These are phyloP conservation scores for Microchrysa polita DNA, from an alignment of 2,888 invertebrate genomes.

Conservation along the genomic window DNA sequence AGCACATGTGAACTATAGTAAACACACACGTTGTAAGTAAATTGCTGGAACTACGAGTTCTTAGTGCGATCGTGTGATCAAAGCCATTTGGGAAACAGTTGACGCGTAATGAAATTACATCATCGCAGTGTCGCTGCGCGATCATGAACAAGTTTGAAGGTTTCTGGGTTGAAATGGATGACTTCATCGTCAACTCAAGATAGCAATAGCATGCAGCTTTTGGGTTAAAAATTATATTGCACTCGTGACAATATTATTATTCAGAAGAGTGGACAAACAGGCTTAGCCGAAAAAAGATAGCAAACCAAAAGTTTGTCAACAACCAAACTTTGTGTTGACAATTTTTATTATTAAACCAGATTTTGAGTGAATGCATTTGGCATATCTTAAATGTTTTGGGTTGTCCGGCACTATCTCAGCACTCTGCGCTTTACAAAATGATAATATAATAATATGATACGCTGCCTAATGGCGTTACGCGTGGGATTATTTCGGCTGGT, in stretches of 20 bases:
- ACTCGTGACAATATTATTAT: neutral
- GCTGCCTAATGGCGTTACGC: too few species aligned
- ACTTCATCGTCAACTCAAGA: constrained; percentile 30
- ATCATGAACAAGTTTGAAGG: constrained; percentile 23
- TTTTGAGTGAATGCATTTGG: too few species aligned
- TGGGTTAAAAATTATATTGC: neutral
- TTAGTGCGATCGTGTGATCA: too few species aligned
- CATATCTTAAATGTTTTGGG: too few species aligned
- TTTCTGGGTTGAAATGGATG: constrained; percentile 29
- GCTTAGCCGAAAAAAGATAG: neutral
- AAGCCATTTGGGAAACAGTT: neutral
- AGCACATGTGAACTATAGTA: too few species aligned
- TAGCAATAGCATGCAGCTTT: too few species aligned
- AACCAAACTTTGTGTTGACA: neutral
- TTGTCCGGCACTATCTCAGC: too few species aligned
- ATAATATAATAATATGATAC: too few species aligned
- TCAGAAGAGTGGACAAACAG: constrained; percentile 1
- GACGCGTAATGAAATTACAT: constrained; percentile 16
- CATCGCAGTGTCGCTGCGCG: neutral
- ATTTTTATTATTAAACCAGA: neutral
- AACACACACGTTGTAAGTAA: neutral
- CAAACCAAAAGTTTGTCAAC: constrained; percentile 32
- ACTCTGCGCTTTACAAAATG: too few species aligned
- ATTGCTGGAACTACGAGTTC: constrained; percentile 6
- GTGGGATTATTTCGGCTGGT: too few species aligned